These are phyloP conservation scores for Cremastobaeus sp. DNA, from an alignment of 2,888 invertebrate genomes.

Conservation along the genomic window DNA sequence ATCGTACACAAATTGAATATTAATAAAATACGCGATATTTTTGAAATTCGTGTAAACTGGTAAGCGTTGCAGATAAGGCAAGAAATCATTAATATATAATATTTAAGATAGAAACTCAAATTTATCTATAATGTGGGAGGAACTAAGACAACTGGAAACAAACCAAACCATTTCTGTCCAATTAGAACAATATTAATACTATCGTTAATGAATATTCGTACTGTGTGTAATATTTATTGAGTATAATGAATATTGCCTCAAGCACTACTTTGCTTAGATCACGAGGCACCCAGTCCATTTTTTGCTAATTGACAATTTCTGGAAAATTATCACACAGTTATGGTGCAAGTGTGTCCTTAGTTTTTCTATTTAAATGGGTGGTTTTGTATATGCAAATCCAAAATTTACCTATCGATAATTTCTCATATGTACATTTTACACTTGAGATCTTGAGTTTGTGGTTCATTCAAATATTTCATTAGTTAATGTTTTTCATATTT, in stretches of 20 bases:
- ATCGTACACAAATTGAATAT: constrained; percentile 46
- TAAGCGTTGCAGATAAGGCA: constrained; percentile 47
- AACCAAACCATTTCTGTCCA: constrained; percentile 74
- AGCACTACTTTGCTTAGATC: constrained; percentile 65
- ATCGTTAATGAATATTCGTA: constrained; percentile 71
- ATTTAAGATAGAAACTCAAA: constrained; percentile 64
- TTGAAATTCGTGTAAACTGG: constrained; percentile 57
- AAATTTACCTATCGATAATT: too few species aligned
- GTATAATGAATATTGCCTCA: constrained; percentile 68
- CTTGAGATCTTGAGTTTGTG: too few species aligned
- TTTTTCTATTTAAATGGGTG: constrained; percentile 6
- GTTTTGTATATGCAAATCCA: background rate
- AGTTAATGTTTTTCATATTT: too few species aligned
- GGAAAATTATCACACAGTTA: constrained; percentile 19
- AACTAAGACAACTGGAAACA: constrained; percentile 43
- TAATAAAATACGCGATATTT: constrained; percentile 55
- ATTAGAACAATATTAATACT: constrained; percentile 76
- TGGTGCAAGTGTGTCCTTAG: constrained; percentile 10
- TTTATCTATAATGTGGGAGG: constrained; percentile 65
- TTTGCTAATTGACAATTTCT: constrained; percentile 43
- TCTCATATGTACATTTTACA: too few species aligned
- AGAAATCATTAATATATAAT: constrained; percentile 61
- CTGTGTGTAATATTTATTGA: constrained; percentile 75
- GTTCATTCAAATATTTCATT: too few species aligned
- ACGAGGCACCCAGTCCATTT: constrained; percentile 54